phyloP scores from a whole-genome alignment of 2,113 vertebrate species.

The Sakesphorus luctuosus region DNA sequence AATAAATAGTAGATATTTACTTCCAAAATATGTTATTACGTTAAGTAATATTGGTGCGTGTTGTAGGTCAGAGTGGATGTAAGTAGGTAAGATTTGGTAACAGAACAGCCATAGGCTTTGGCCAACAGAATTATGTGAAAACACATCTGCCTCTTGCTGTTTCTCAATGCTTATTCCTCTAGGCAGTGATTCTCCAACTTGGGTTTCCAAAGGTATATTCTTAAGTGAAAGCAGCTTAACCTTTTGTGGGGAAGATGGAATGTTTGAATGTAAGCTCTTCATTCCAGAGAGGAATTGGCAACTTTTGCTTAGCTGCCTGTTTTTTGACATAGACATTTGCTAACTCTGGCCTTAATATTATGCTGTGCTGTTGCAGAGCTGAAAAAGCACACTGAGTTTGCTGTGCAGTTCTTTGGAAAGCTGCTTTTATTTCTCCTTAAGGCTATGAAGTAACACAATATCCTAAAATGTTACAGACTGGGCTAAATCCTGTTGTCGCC shows the following conservation, averaged over 20 bases:
- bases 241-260: not conserved
- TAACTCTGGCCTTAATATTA: slow-evolving; percentile 36
- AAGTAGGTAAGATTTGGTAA: not conserved
- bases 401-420: slow-evolving; percentile 28
- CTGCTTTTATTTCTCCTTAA: slow-evolving; percentile 61
- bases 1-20: not conserved
- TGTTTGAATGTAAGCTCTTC: not conserved
- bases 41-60: not conserved
- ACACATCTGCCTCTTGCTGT: not conserved
- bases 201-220: slow-evolving; percentile 11
- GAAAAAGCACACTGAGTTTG: not conserved
- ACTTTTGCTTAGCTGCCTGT: not conserved
- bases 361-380: not conserved
- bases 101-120: not conserved
- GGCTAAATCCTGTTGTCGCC: slow-evolving; percentile 45
- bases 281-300: not conserved
- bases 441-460: slow-evolving; percentile 64
- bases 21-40: not conserved
- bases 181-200: slow-evolving; percentile 1
- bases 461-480: slow-evolving; percentile 63
- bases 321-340: slow-evolving; percentile 6
- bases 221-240: slow-evolving; percentile 27
- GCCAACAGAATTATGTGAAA: not conserved
- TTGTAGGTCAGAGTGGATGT: not conserved
- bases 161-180: slow-evolving; percentile 8